These are phyloP conservation scores for Physeter macrocephalus DNA, from an alignment of 2,113 vertebrate species.

Conservation along the genomic window DNA sequence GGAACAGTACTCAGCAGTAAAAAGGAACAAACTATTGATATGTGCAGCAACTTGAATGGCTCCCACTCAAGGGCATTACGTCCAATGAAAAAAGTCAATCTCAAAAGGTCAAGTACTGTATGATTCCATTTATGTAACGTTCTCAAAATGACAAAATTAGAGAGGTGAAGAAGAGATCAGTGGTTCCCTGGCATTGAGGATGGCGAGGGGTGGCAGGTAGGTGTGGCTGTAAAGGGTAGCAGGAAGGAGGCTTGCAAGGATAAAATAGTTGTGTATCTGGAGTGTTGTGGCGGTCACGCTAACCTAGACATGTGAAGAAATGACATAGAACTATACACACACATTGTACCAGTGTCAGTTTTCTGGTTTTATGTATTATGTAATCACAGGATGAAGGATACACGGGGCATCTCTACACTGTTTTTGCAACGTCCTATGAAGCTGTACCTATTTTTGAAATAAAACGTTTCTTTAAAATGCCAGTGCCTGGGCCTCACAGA, in stretches of 20 bases:
- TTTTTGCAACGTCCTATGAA: not conserved
- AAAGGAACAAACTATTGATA: not conserved
- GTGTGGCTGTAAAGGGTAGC: not conserved
- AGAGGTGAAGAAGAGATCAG: not conserved
- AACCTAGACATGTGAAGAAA: not conserved
- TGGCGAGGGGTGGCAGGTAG: too few relatives aligned
- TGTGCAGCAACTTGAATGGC: not conserved
- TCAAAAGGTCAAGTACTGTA: not conserved
- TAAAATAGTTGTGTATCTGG: not conserved
- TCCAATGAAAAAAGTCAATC: not conserved
- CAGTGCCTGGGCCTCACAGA: not conserved
- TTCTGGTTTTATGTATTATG: not conserved
- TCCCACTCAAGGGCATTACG: not conserved
- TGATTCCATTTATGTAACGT: not conserved
- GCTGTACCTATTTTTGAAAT: not conserved
- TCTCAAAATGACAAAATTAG: not conserved
- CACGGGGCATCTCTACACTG: not conserved
- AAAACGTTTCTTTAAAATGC: not conserved
- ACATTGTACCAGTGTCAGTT: not conserved
- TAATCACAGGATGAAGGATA: not conserved
- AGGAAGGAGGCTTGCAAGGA: not conserved
- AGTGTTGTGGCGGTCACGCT: not conserved
- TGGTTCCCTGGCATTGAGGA: not conserved
- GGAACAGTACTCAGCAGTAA: not conserved
- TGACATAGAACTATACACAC: not conserved